Percentiles rank a stretch among this genome's conserved stretches.
These are phyloP conservation scores for Heliangelus exortis DNA, from an alignment of 2,797 vertebrate genomes.

Conservation along the genomic window DNA sequence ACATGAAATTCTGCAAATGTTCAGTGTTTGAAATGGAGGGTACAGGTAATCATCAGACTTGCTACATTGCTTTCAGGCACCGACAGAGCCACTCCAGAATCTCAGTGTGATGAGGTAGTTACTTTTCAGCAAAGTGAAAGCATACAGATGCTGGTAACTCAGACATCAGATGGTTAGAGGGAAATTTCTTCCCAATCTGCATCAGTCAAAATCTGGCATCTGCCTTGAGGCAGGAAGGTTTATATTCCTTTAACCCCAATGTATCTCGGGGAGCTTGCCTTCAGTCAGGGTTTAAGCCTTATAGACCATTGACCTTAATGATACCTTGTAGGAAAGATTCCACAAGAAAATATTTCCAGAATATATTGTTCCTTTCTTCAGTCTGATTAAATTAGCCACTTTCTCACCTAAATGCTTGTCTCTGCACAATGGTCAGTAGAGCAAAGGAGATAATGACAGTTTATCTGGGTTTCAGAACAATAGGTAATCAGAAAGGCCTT, in stretches of 20 bases:
- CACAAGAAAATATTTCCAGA: constrained; percentile 1
- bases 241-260: background rate
- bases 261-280: background rate
- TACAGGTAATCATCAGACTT: background rate
- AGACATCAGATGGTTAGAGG: background rate
- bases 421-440: background rate
- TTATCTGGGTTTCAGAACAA: constrained; percentile 34
- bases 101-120: background rate
- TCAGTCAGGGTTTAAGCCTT: background rate
- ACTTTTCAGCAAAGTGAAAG: background rate
- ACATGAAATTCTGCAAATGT: background rate
- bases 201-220: background rate
- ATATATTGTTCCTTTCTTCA: background rate
- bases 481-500: constrained; percentile 1
- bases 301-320: background rate
- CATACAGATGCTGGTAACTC: background rate
- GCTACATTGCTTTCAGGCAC: background rate
- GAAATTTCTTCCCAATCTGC: background rate
- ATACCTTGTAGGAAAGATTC: background rate
- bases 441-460: background rate
- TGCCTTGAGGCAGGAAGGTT: background rate
- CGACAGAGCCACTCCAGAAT: background rate
- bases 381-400: background rate
- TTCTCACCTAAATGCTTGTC: background rate
- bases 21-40: background rate